Evolutionary conservation across 2,797 vertebrate genomes (phyloP), one percentile per base, ranked within the genome.

Genomic region (Poeciliopsis turneri): DNA sequence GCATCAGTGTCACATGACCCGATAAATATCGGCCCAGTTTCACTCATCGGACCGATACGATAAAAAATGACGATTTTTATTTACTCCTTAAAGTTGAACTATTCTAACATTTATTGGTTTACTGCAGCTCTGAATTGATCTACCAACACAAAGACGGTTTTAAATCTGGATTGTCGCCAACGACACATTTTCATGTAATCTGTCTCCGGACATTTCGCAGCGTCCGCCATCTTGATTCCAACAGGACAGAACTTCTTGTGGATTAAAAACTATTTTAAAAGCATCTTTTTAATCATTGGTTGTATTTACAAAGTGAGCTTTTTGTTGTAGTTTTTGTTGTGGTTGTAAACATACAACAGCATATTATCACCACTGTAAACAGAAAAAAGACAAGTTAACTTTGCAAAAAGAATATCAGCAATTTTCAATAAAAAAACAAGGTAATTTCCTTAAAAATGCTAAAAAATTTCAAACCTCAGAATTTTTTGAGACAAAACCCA

Each of bases 81-180:
- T 72, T 61, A 55, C 80, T 77, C 66, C 64, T 75, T 39, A 64
- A 79, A 73, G 55, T 66, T 18, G 28, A 28, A 75, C 81, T 79
- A 70, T 9, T 75, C 43, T 39, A 79, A 80, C 66, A 74, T 79
- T 25, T 77, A 82, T 0, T 20, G 12, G 76, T 20, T 41, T 81
- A 41, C 15, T 33, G 20, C 43, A 68, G 57, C 72, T 47, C 77
- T 13, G 76, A 76, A 23, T 36, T 53, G 6, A 51, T 41, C 20
- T 51, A 10, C 57, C 1, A 77, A 36, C 75, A 51, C 53, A 69
- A 41, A 80, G 28, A 28, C 13, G 7, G 55, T 53, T 64, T 59
- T 70, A 41, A 72, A 46, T 81, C 41, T 80, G 8, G 85, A 91
- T 90, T 88, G 89, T 90, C 89, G 89, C 72, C 78, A 72, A 47